Evolutionary conservation across 2,888 invertebrate species (phyloP).

Genomic region (Serripes groenlandicus): DNA sequence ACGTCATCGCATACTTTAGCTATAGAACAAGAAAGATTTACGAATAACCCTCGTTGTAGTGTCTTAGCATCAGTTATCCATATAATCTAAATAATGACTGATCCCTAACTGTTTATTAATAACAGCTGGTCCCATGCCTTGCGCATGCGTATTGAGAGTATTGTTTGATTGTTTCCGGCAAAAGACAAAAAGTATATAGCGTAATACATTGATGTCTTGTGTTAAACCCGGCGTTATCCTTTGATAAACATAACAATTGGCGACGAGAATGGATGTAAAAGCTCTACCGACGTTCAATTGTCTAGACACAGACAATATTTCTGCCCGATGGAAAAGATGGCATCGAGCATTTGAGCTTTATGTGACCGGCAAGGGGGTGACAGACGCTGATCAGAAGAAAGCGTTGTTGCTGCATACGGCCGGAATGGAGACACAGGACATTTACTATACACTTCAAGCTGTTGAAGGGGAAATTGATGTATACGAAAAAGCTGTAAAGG

Average conservation of each 20-base stretch:
- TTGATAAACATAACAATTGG: conserved; percentile 22
- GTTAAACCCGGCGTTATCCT: no score
- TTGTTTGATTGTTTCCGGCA: no score
- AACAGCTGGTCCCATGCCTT: no score
- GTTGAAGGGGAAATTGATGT: not conserved
- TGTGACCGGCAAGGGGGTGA: conserved; percentile 33
- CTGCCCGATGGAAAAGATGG: conserved; percentile 43
- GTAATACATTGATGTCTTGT: no score
- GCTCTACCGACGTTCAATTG: not conserved
- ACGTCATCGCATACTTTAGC: no score
- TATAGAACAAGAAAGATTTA: no score
- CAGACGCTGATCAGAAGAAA: conserved; percentile 24
- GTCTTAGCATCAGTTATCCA: no score
- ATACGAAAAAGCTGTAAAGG: conserved; percentile 20
- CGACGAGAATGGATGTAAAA: conserved; percentile 7
- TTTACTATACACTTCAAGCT: conserved; percentile 31
- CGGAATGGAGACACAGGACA: conserved; percentile 44
- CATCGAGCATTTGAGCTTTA: conserved; percentile 47
- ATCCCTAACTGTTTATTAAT: no score
- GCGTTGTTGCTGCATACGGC: conserved; percentile 50
- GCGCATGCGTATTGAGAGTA: no score
- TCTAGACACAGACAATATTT: not conserved
- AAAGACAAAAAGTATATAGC: no score
- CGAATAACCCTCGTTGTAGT: no score
- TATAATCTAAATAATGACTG: no score